Base-by-base conservation (phyloP, 2,888 invertebrate genomes). In the Tricholauxania praeusta region DNA sequence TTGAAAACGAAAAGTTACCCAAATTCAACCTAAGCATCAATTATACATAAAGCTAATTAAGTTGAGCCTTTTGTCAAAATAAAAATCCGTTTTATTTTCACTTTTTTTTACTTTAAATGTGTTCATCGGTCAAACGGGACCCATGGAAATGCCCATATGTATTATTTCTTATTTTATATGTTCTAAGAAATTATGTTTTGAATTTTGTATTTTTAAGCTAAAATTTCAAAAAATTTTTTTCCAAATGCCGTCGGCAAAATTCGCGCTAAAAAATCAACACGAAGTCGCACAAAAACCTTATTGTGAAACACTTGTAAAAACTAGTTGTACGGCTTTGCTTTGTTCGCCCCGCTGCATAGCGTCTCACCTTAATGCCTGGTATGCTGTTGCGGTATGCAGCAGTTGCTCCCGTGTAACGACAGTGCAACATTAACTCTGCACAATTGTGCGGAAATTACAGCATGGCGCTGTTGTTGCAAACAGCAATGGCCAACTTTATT, bases 181-280 rank as follows among this genome's bases (percentile, higher is more conserved):
- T 39, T 39, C 39, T 28, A 22, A 22, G 5, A 5, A 2, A 10
- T 39, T 10, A 10, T 39, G 39, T 39, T 39, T 39, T 39, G 1
- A 39, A 7, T 10, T 39, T 39, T 39, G 1, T 39, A 39, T 10
- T 10, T 39, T 39, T 65, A 75, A 81, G 80, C 82, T 77, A 82
- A 82, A 39, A 10, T 10, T 39, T 39, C 39, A 1, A 39, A 39
- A 39, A 39, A 10, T 1, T 39, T 8, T 28, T 60, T 60, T 19
- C 14, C 15, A 64, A 64, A 64, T 47, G 71, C 71, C 66, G 72
- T 32, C 72, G 72, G 66, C 49, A 66, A 60, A 59, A 28, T 32
- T 2, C 12, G 10, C 47, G 28, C n/a, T 52, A n/a, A 19, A 19
- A 53, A 19, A n/a, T 4, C 55, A 17, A 17, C 22, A 17, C 2